Base-by-base conservation (phyloP, 2,113 vertebrate species). In the Leucoraja erinaceus region DNA sequence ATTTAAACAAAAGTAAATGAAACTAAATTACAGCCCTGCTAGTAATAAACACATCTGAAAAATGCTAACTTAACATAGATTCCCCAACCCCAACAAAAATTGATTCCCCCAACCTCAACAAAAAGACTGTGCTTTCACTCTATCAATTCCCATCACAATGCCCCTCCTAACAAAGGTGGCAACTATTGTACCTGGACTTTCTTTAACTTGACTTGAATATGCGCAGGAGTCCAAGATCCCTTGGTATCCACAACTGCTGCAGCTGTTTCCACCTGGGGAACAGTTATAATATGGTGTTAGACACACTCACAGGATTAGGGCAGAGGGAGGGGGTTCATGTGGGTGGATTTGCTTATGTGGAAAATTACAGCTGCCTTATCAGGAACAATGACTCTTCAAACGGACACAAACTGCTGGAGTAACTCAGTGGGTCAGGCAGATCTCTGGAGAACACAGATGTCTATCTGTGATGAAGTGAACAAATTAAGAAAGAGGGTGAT, bases 201-300 rank as follows among this genome's bases (percentile, higher is more conserved):
- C 77, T 97, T 97, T 25, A 96, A 94, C 74, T 97, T 97, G 47
- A 96, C 94, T 47, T 96, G 95, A 38, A 97, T 31, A 88, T 97
- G 96, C 33, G 93, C 93, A 0, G 96, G 97, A 0, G 94, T 95
- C 88, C 81, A 94, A 28, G 76, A 59, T 0, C 96, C 96, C 77
- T 93, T 96, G 16, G 95, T 96, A 93, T 96, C 94, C 78, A 97
- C 95, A 14, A 92, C 93, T 66, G 94, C 93, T 0, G 16, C 59
- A 25, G 94, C 94, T n/a, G 56, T 61, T 63, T 0, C 20, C 0
- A 81, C 93, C 93, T 94, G 72, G 25, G 93, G 79, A 66, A 94
- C 20, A 70, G 14, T 25, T 20, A 68, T 68, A 33, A 68, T 66
- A 63, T 68, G 16, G 31, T 90, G 61, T 68, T 8, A 83, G 20